Base-by-base conservation (phyloP, 1,140 invertebrate species). In the Nasonia giraulti region DNA sequence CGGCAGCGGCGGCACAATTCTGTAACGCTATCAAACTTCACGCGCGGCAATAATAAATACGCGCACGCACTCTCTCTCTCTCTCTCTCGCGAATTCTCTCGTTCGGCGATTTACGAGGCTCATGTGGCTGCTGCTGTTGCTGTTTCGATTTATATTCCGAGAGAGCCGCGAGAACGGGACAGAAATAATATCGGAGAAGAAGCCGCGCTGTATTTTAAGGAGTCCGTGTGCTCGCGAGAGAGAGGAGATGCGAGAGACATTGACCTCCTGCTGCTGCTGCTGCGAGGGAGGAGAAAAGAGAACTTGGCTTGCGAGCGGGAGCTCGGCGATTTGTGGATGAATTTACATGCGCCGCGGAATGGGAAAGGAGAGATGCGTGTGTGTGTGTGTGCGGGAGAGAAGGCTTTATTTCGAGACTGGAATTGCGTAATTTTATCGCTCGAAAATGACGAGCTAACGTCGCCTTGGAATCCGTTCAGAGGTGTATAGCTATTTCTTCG, bases 11-110 rank as follows among this genome's bases (percentile, higher is more conserved):
- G 11, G 31, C 11, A 71, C 68, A 62, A 62, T 62, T 20, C 82
- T 47, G 66, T 37, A 85, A 86, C 85, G 87, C 87, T 90, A 91
- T 90, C 90, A 91, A 91, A 90, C 89, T 91, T 92, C 90, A 88
- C 87, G 87, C 87, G 85, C 88, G 40, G 82, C 76, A 79, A 55
- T 80, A 80, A 84, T 80, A 80, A 84, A 84, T 84, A 33, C 69
- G 77, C 83, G 55, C 76, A 1, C 2, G 12, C 37, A n/a, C 37
- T 20, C 12, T 6, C 40, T 11, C 73, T 8, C 11, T 7, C 33
- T 6, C 37, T 8, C 11, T 8, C 40, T 11, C 74, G 68, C 55
- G 20, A 68, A 75, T 82, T 66, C 75, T 37, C 74, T 33, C 82
- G 74, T 33, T 33, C 62, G 31, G 12, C 75, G 74, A 84, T 79